Evolutionary conservation across 2,797 vertebrate genomes (phyloP), one percentile per base, ranked within the genome.

Genomic region (Salmo trutta): DNA sequence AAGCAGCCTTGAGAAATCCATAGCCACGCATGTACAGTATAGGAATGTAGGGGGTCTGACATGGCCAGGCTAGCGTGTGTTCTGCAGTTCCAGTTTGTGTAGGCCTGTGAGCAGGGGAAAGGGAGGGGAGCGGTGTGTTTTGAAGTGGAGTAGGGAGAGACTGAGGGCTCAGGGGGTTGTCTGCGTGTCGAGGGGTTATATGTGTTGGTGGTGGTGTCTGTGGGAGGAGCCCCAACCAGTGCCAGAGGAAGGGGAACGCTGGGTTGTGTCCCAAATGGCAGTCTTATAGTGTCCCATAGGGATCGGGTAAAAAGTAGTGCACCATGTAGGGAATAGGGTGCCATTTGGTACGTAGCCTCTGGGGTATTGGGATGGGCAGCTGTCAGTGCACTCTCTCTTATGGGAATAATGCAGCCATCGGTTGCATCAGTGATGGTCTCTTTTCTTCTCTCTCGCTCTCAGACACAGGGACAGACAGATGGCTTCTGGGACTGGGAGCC

Each of bases 401-500:
- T 29, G n/a, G 75, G 54, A 74, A 81, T 79, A 80, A 68, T 72
- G 81, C 71, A 71, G 77, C 59, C 59, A 64, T 27, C 17, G 72
- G 27, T 62, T 68, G 75, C 33, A 7, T 70, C 76, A 76, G 74
- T 65, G 69, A 72, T 71, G 21, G 70, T 76, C 56, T 59, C 15
- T 47, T 14, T 47, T 3, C 10, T 47, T 47, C 10, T 47, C 12
- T 14, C 82, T 36, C 82, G 8, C 54, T 54, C 27, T 65, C 52
- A 59, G 51, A 51, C n/a, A 36, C 56, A 7, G 16, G 2, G 15
- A 16, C 66, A 36, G 41, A 47, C 41, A 12, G 33, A 36, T 7
- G 1, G 12, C 41, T 47, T 10, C 41, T 12, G 41, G 10, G 41
- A 47, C 41, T 14, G 41, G 41, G 41, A 0, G 41, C 41, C 41